These are phyloP conservation scores for Elgonia sp. DNA, from an alignment of 2,888 invertebrate genomes.

Conservation along the genomic window DNA sequence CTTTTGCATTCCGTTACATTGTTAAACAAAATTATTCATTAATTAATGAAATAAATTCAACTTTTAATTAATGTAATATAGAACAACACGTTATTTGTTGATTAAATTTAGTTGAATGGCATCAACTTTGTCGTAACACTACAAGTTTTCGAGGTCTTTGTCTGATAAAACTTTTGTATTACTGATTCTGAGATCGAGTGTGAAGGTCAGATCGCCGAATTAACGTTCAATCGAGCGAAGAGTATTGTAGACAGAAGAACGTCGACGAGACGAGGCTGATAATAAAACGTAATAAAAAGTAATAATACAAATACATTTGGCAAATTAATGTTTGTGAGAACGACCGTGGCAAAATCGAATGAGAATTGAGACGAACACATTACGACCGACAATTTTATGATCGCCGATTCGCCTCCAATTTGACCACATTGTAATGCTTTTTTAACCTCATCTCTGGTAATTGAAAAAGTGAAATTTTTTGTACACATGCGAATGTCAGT, in stretches of 20 bases:
- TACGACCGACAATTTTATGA: conserved; percentile 47
- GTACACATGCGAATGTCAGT: background rate
- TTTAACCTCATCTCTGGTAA: conserved; percentile 6
- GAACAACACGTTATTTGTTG: conserved; percentile 12
- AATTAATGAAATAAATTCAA: too few relatives aligned
- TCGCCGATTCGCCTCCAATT: conserved; percentile 44
- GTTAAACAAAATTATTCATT: too few relatives aligned
- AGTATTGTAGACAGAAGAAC: conserved; percentile 53
- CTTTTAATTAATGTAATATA: background rate
- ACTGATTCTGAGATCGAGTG: conserved; percentile 36
- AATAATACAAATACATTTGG: conserved; percentile 69
- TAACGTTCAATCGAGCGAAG: conserved; percentile 55
- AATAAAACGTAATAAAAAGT: conserved; percentile 72
- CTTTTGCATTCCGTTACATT: too few relatives aligned
- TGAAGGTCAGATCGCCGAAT: conserved; percentile 61
- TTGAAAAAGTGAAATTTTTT: conserved; percentile 41
- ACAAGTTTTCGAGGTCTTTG: background rate
- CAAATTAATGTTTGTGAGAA: conserved; percentile 70
- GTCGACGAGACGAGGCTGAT: conserved; percentile 57
- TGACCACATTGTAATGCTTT: conserved; percentile 30
- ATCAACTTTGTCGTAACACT: conserved; percentile 1
- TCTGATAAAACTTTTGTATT: conserved; percentile 36
- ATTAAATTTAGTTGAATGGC: background rate
- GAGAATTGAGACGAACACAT: conserved; percentile 44
- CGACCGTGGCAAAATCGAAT: conserved; percentile 59